phyloP scores from a whole-genome alignment of 2,113 vertebrate species.

The Antennarius striatus region DNA sequence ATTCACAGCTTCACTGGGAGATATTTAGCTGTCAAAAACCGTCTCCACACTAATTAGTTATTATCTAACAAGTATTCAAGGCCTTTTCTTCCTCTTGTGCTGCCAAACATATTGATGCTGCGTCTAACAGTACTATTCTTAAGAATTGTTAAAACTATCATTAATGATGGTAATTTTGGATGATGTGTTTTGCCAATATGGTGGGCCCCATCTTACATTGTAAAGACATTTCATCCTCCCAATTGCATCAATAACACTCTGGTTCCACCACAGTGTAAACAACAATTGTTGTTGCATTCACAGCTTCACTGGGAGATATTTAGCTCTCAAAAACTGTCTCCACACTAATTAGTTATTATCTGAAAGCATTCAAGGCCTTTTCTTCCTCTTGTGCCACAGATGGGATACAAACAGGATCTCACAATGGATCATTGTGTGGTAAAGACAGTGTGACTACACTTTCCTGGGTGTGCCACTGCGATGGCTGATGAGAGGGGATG shows the following conservation, averaged over 20 bases:
- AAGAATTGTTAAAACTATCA: no score
- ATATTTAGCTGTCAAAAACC: not conserved
- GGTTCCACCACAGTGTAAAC: not conserved
- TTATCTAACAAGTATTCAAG: not conserved
- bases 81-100: slow-evolving; percentile 11
- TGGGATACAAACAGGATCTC: slow-evolving; percentile 63
- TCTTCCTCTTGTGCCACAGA: slow-evolving; percentile 69
- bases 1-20: not conserved
- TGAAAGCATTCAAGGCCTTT: not conserved
- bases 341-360: not conserved
- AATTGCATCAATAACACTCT: not conserved
- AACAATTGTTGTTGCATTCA: not conserved
- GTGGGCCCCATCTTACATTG: no score
- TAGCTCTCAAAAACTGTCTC: not conserved
- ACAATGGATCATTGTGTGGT: slow-evolving; percentile 87
- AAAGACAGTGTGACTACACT: slow-evolving; percentile 81
- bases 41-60: not conserved
- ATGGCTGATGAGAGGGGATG: slow-evolving; percentile 46
- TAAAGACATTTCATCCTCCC: not conserved
- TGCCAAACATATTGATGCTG: no score
- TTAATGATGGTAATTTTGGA: not conserved
- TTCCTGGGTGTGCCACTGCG: slow-evolving; percentile 72
- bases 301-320: not conserved
- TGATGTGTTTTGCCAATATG: not conserved
- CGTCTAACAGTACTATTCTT: no score